Conservation (phyloP, 1,140 invertebrate species). For the Cotesia typhae region DNA sequence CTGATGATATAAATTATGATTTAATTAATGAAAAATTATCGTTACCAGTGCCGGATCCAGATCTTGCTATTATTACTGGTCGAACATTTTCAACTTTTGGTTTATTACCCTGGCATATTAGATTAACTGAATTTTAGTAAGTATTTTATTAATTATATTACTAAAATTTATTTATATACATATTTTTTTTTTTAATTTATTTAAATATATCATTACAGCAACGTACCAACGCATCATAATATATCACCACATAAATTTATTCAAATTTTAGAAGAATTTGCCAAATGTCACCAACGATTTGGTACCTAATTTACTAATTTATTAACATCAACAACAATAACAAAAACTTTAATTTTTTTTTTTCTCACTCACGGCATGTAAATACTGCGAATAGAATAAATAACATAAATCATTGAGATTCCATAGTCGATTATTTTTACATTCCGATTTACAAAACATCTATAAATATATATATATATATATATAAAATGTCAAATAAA, state of each 20-base stretch:
- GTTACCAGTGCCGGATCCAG: slow-evolving; percentile 71
- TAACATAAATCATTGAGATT: too few relatives aligned
- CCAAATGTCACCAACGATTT: slow-evolving; percentile 74
- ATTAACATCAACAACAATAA: background rate
- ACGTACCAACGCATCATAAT: slow-evolving; percentile 65
- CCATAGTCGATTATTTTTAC: too few relatives aligned
- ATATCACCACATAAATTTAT: slow-evolving; percentile 68
- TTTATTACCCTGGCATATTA: slow-evolving; percentile 76
- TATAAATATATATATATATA: too few relatives aligned
- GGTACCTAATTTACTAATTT: slow-evolving; percentile 67
- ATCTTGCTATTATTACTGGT: slow-evolving; percentile 73
- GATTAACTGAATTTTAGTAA: slow-evolving; percentile 75
- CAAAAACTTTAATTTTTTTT: slow-evolving; percentile 9
- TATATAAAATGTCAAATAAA: too few relatives aligned
- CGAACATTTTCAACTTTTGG: slow-evolving; percentile 69
- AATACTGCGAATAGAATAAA: background rate
- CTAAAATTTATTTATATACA: too few relatives aligned
- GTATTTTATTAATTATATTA: slow-evolving; percentile 36
- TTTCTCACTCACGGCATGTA: background rate
- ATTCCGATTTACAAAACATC: too few relatives aligned
- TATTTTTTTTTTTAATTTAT: too few relatives aligned
- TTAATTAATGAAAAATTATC: slow-evolving; percentile 65
- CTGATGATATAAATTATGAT: slow-evolving; percentile 60
- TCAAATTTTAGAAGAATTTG: slow-evolving; percentile 69
- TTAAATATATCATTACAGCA: slow-evolving; percentile 46